phyloP scores from a whole-genome alignment of 2,797 vertebrate species.

The Todus mexicanus region DNA sequence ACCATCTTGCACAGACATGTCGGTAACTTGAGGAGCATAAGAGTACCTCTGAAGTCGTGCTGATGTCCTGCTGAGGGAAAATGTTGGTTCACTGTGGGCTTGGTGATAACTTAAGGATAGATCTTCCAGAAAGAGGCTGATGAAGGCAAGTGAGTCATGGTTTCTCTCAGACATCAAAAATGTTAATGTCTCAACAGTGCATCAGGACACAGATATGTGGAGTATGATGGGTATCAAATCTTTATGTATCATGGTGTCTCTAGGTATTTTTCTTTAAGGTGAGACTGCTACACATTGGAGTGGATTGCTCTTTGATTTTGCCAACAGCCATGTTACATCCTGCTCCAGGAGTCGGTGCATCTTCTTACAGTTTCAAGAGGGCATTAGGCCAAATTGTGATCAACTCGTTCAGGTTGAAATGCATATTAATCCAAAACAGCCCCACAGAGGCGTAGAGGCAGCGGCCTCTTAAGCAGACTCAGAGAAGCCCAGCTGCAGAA shows the following conservation, averaged over 20 bases:
- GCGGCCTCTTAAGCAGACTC: neutral
- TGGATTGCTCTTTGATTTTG: neutral
- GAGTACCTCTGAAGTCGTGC: neutral
- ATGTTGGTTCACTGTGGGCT: neutral
- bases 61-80: neutral
- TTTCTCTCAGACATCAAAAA: neutral
- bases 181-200: neutral
- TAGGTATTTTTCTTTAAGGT: neutral
- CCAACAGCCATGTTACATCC: neutral
- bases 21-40: neutral
- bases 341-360: neutral
- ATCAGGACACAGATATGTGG: neutral
- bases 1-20: neutral
- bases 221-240: neutral
- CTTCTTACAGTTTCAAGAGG: neutral
- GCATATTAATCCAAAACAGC: neutral
- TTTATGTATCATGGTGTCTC: neutral
- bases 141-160: neutral
- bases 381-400: neutral
- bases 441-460: neutral
- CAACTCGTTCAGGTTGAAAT: neutral
- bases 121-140: neutral
- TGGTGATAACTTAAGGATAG: neutral
- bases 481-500: neutral
- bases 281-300: neutral